Conservation (phyloP, 2,113 vertebrate species). For the Theristicus caerulescens region DNA sequence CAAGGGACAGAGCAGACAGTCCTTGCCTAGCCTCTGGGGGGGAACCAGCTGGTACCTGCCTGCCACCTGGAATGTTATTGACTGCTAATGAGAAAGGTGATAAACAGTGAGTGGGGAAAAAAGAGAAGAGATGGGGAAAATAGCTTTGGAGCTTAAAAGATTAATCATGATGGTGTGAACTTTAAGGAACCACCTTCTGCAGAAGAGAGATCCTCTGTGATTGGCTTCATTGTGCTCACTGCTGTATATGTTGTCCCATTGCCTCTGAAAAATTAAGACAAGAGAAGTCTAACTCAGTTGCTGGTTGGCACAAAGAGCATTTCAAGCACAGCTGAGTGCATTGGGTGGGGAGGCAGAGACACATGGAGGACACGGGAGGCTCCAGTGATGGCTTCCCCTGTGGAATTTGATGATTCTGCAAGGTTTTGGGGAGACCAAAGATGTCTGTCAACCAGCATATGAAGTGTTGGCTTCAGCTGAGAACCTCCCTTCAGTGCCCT, state of each 20-base stretch:
- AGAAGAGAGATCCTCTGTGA: neutral
- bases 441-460: neutral
- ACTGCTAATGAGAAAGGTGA: neutral
- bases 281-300: neutral
- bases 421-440: neutral
- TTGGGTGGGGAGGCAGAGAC: neutral
- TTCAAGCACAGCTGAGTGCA: neutral
- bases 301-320: neutral
- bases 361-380: fast-evolving
- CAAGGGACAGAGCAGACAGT: neutral
- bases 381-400: neutral
- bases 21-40: fast-evolving
- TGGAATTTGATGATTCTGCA: neutral
- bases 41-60: neutral
- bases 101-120: neutral
- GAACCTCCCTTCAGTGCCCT: neutral
- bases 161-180: neutral
- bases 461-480: neutral
- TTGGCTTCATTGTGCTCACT: neutral
- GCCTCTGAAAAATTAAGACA: neutral
- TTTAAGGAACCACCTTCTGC: neutral
- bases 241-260: fast-evolving
- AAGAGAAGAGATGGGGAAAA: neutral
- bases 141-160: neutral
- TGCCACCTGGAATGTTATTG: neutral